Percentiles rank a stretch among this genome's conserved stretches.
Evolutionary conservation across 2,113 vertebrate genomes (phyloP).

Genomic region (Sander lucioperca): DNA sequence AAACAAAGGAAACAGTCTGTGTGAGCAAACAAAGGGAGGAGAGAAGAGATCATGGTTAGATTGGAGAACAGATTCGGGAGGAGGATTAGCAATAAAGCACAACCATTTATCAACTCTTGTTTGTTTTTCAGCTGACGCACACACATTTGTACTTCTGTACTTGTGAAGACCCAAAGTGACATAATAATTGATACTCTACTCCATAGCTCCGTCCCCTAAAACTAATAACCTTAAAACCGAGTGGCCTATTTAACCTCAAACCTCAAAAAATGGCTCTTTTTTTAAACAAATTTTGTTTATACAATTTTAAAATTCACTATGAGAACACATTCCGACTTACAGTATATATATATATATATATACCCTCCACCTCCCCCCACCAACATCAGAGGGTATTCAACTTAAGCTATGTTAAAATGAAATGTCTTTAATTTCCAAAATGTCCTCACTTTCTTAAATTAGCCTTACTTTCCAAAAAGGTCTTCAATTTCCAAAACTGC

Average conservation of each 20-base stretch:
- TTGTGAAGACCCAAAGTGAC: constrained; percentile 29
- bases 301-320: too few relatives aligned
- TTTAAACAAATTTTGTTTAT: too few relatives aligned
- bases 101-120: constrained; percentile 20
- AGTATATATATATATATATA: too few relatives aligned
- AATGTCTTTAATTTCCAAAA: neutral
- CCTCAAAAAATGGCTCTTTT: too few relatives aligned
- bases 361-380: too few relatives aligned
- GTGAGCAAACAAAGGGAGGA: constrained; percentile 58
- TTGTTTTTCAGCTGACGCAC: constrained; percentile 14
- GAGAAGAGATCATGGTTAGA: constrained; percentile 63
- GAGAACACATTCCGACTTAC: too few relatives aligned
- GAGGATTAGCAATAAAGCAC: constrained; percentile 37
- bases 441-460: neutral
- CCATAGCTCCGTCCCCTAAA: neutral
- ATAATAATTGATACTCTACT: neutral
- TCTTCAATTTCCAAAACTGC: neutral
- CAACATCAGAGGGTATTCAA: too few relatives aligned
- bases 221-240: neutral
- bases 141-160: constrained; percentile 8
- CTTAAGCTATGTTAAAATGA: too few relatives aligned
- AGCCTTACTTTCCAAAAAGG: neutral
- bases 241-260: too few relatives aligned
- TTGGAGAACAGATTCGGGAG: constrained; percentile 32
- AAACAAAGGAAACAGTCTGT: constrained; percentile 48